phyloP scores from a whole-genome alignment of 2,888 invertebrate species.

The Agonopterix subpropinquella region DNA sequence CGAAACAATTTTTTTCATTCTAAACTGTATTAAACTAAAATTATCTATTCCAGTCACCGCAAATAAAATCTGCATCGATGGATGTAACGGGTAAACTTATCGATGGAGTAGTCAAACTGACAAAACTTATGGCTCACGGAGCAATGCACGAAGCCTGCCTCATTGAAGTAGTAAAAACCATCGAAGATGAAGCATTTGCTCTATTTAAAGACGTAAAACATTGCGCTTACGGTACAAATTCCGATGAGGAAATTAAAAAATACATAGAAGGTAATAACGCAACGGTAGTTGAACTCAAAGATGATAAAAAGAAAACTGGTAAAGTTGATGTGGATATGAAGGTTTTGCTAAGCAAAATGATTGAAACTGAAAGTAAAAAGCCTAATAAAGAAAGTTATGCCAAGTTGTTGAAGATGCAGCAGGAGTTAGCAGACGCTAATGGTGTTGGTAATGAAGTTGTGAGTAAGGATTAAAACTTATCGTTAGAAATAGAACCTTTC shows the following conservation, averaged over 20 bases:
- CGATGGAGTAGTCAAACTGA: constrained; percentile 53
- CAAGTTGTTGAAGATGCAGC: neutral
- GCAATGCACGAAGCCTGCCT: constrained; percentile 71
- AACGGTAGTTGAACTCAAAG: constrained; percentile 42
- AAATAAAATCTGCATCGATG: constrained; percentile 63
- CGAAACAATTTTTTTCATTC: no score
- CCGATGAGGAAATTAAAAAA: constrained; percentile 22
- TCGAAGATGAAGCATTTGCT: constrained; percentile 54
- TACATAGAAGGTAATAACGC: constrained; percentile 48
- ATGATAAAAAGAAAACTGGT: constrained; percentile 9
- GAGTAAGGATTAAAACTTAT: no score
- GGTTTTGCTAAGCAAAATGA: constrained; percentile 39
- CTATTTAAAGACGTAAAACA: constrained; percentile 34
- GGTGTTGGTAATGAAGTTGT: no score
- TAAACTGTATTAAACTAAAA: no score
- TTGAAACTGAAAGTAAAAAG: neutral
- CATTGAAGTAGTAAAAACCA: constrained; percentile 57
- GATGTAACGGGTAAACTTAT: constrained; percentile 52
- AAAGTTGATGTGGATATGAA: constrained; percentile 27
- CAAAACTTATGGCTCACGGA: constrained; percentile 63
- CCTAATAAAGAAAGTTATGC: no score
- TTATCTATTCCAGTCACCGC: constrained; percentile 42
- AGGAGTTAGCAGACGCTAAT: neutral
- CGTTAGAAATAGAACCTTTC: no score
- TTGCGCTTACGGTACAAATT: constrained; percentile 38